These are phyloP conservation scores for Podarcis lilfordi DNA, from an alignment of 2,797 vertebrate species.

Conservation along the genomic window DNA sequence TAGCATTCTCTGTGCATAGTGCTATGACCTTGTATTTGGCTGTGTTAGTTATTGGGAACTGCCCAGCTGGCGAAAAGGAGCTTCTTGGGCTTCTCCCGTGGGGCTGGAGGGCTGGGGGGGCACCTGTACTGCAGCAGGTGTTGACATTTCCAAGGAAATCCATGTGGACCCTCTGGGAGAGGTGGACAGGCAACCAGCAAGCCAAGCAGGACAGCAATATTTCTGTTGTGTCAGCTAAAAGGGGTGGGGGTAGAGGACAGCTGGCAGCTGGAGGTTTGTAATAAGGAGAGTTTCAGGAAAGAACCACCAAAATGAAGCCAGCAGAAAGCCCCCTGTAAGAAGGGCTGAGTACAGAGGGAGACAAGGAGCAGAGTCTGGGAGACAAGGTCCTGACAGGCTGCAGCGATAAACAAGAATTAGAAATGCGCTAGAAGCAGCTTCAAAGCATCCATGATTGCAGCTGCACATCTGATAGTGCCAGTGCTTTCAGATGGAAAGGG, in stretches of 20 bases:
- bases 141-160: background rate
- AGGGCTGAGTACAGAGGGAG: slow-evolving; percentile 1
- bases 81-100: background rate
- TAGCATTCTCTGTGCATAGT: background rate
- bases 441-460: slow-evolving; percentile 55
- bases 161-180: background rate
- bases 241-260: slow-evolving; percentile 9
- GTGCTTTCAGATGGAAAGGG: slow-evolving; percentile 32
- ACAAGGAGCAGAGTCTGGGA: slow-evolving; percentile 34
- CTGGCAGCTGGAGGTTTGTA: slow-evolving; percentile 10
- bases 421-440: slow-evolving; percentile 66
- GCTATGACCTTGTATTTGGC: background rate
- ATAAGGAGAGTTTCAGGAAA: background rate
- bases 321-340: background rate
- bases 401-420: slow-evolving; percentile 68
- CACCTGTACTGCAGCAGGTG: background rate
- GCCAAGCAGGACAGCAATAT: slow-evolving; percentile 30
- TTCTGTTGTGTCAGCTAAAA: slow-evolving; percentile 40
- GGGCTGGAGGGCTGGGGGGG: background rate
- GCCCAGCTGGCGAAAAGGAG: no score
- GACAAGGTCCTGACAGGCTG: slow-evolving; percentile 61
- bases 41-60: background rate
- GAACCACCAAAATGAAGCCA: background rate
- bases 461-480: slow-evolving; percentile 47
- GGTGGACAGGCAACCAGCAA: background rate